phyloP scores from a whole-genome alignment of 1,140 invertebrate species.

The Triops cancriformis region DNA sequence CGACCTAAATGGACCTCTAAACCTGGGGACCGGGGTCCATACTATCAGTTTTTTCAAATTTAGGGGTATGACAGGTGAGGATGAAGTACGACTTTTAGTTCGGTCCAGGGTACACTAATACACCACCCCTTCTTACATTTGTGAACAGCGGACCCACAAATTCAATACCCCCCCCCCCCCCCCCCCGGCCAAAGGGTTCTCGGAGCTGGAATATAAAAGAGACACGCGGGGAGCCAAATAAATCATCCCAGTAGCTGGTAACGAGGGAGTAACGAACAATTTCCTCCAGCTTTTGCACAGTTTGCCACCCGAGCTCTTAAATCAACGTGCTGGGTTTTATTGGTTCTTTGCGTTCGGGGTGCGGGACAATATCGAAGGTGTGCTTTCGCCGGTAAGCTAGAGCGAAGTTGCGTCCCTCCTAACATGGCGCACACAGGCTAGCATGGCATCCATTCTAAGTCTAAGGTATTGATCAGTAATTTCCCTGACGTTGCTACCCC shows the following conservation, averaged over 20 bases:
- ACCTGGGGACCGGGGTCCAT: too few relatives aligned
- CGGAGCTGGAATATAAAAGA: neutral
- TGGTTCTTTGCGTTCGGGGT: neutral
- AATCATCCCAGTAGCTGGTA: neutral
- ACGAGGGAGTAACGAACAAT: neutral
- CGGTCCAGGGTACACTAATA: too few relatives aligned
- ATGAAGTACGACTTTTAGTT: too few relatives aligned
- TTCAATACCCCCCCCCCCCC: neutral
- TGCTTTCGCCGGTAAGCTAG: neutral
- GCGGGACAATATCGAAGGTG: neutral
- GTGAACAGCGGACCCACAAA: neutral
- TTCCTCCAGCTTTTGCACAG: neutral
- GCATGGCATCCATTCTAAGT: neutral
- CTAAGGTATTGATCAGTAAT: constrained; percentile 10
- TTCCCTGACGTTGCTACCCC: neutral
- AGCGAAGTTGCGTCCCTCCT: neutral
- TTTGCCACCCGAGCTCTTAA: neutral
- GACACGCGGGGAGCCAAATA: neutral
- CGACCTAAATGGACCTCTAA: too few relatives aligned
- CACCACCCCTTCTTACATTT: too few relatives aligned
- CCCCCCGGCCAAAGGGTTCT: neutral
- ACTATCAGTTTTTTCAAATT: too few relatives aligned
- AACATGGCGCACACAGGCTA: too few relatives aligned
- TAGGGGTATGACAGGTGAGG: too few relatives aligned
- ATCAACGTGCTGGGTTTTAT: neutral